These are phyloP conservation scores for Pandemis heparana DNA, from an alignment of 2,888 invertebrate genomes.

Conservation along the genomic window DNA sequence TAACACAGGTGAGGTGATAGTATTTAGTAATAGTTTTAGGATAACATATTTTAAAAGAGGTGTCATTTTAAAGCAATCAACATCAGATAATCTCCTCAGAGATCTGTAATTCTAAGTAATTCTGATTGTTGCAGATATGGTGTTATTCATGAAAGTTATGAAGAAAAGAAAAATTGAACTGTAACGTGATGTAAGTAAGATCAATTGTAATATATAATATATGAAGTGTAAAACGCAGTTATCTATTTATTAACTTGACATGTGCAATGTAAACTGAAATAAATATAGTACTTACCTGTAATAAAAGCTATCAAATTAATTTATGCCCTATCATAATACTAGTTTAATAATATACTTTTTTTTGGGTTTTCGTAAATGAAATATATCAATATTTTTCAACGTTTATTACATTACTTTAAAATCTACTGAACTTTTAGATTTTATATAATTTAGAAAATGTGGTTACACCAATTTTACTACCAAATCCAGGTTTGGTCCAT, in stretches of 20 bases:
- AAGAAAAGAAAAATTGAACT: slow-evolving; percentile 87
- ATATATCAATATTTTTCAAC: not conserved
- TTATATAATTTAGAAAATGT: slow-evolving; percentile 30
- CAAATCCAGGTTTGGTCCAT: slow-evolving; percentile 46
- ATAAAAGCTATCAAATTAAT: no score
- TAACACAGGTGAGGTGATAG: no score
- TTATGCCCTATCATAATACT: not conserved
- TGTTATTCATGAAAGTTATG: slow-evolving; percentile 96
- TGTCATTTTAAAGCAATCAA: no score
- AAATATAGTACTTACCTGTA: not conserved
- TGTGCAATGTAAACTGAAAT: slow-evolving; percentile 8
- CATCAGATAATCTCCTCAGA: no score
- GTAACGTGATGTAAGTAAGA: slow-evolving; percentile 48
- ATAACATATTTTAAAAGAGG: no score
- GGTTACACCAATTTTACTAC: slow-evolving; percentile 36
- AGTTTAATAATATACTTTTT: not conserved
- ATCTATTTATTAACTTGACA: not conserved
- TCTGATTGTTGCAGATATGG: slow-evolving; percentile 90
- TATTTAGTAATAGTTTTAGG: no score
- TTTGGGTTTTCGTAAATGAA: slow-evolving; percentile 5
- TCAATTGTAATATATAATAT: not conserved
- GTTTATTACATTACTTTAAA: slow-evolving; percentile 24
- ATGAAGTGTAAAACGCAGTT: no score
- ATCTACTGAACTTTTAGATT: slow-evolving; percentile 34
- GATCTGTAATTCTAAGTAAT: not conserved